Evolutionary conservation across 2,888 invertebrate species (phyloP).

Genomic region (Tyria jacobaeae): DNA sequence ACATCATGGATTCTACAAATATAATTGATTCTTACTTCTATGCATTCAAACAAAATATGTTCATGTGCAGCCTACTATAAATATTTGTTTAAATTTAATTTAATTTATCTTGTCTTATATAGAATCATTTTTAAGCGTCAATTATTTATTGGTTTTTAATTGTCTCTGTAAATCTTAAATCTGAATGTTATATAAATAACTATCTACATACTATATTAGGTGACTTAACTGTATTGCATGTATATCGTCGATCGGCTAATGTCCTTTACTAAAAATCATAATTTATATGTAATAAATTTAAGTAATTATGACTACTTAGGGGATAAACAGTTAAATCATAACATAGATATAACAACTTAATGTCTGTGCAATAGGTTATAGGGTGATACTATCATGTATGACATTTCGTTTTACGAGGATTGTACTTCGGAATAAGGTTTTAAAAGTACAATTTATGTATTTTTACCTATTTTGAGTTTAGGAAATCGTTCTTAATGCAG

Average conservation of each 20-base stretch:
- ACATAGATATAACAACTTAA: background rate
- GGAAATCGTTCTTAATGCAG: constrained; percentile 8
- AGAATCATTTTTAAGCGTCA: constrained; percentile 2
- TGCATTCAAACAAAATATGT: constrained; percentile 3
- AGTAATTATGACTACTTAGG: background rate
- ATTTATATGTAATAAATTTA: constrained; percentile 5
- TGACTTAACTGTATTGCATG: constrained; percentile 4
- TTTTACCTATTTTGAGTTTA: constrained; percentile 14
- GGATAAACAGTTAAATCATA: background rate
- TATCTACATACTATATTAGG: background rate
- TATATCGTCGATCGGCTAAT: no score
- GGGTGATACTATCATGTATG: constrained; percentile 10
- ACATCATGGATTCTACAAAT: constrained; percentile 5
- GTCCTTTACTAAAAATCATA: no score
- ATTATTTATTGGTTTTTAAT: background rate
- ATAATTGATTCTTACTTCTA: background rate
- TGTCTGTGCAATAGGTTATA: background rate
- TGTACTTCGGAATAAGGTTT: constrained; percentile 24
- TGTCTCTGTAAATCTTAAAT: constrained; percentile 2
- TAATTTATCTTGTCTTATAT: background rate
- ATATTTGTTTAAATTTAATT: background rate
- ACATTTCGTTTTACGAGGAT: constrained; percentile 15
- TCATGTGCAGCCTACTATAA: background rate
- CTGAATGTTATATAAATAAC: background rate
- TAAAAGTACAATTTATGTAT: constrained; percentile 45